Conservation (phyloP, 2,797 vertebrate species). For the Tokudaia tokunoshimensis region DNA sequence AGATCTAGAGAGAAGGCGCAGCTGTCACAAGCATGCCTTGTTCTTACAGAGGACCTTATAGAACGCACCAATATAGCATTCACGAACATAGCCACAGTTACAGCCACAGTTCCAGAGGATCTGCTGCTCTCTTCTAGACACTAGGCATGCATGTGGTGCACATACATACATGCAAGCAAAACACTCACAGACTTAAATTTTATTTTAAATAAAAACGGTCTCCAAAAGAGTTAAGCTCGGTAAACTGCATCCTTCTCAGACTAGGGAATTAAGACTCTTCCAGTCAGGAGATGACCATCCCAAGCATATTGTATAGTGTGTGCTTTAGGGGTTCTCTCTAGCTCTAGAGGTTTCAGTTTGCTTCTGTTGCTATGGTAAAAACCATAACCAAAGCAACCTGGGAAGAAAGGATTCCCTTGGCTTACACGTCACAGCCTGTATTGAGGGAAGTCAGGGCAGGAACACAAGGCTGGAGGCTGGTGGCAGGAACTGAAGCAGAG, state of each 20-base stretch:
- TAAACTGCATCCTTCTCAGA: background rate
- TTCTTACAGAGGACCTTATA: background rate
- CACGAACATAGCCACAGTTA: background rate
- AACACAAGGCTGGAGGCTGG: background rate
- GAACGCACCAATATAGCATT: background rate
- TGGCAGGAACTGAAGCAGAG: background rate
- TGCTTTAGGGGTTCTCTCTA: background rate
- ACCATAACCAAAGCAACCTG: background rate
- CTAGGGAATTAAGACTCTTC: background rate
- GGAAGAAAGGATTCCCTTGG: background rate
- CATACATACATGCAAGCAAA: background rate
- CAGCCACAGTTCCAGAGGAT: background rate
- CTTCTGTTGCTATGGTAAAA: background rate
- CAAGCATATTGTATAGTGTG: background rate
- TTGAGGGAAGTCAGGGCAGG: background rate
- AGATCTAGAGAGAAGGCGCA: background rate
- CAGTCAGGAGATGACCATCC: background rate
- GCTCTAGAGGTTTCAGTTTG: slow-evolving; percentile 1
- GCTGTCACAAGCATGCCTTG: background rate
- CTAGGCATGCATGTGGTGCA: background rate
- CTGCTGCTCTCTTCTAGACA: background rate
- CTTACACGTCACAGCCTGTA: background rate
- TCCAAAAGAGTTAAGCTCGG: background rate
- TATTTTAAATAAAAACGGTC: background rate
- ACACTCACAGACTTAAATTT: background rate